phyloP scores from a whole-genome alignment of 2,113 vertebrate genomes.

The Fregata magnificens region DNA sequence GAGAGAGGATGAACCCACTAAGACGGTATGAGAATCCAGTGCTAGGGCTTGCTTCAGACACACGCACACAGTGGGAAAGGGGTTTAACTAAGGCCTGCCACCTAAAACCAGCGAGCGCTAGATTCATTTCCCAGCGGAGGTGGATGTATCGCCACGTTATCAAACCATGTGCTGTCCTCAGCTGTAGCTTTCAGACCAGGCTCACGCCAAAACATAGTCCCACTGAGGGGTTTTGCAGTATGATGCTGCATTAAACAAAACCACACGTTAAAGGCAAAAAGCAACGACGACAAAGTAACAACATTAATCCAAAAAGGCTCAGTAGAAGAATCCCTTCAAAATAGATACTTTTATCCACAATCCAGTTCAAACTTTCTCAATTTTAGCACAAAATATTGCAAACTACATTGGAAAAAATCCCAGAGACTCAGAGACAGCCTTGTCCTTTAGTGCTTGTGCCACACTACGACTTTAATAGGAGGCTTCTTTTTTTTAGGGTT shows the following conservation, averaged over 20 bases:
- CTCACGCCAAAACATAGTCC: not conserved
- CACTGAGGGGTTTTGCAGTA: not conserved
- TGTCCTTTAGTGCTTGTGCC: not conserved
- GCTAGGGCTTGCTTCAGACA: not conserved
- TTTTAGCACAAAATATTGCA: not conserved
- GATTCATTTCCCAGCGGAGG: not conserved
- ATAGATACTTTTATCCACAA: not conserved
- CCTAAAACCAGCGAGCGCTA: not conserved
- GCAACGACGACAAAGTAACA: not conserved
- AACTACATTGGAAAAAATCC: not conserved
- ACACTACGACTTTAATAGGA: rapidly evolving
- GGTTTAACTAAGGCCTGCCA: not conserved
- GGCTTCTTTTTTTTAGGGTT: not conserved
- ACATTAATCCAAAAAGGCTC: not conserved
- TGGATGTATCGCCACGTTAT: not conserved
- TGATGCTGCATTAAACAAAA: not conserved
- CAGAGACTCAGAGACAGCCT: not conserved
- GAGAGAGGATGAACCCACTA: not conserved
- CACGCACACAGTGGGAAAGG: rapidly evolving
- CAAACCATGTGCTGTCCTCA: not conserved
- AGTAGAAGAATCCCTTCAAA: not conserved
- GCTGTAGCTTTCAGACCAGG: not conserved
- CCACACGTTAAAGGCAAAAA: not conserved
- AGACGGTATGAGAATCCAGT: not conserved
- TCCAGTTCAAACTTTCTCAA: not conserved